These are phyloP conservation scores for Sesia bembeciformis DNA, from an alignment of 2,888 invertebrate species.

Conservation along the genomic window DNA sequence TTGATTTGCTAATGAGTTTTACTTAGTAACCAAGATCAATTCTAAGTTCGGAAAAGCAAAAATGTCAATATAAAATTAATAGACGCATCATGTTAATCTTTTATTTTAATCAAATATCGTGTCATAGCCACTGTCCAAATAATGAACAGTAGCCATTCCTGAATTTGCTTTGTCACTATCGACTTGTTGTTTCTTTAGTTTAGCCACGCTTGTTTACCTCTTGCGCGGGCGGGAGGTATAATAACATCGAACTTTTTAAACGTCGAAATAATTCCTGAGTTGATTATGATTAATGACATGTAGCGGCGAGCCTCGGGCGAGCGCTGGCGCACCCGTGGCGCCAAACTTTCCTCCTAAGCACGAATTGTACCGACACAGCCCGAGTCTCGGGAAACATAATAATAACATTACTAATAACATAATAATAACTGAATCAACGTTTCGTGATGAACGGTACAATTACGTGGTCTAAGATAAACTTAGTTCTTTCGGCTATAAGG, in stretches of 20 bases:
- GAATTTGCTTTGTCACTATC: slow-evolving; percentile 20
- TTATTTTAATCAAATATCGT: neutral
- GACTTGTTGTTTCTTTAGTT: slow-evolving; percentile 14
- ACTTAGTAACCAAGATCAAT: too few species aligned
- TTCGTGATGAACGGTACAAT: slow-evolving; percentile 35
- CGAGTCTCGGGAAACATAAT: too few species aligned
- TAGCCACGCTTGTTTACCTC: neutral
- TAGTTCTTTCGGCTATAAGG: too few species aligned
- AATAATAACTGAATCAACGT: slow-evolving; percentile 65
- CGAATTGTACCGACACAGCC: slow-evolving; percentile 8
- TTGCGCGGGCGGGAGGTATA: slow-evolving; percentile 3
- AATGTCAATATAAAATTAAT: too few species aligned
- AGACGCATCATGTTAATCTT: too few species aligned
- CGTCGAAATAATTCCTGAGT: slow-evolving; percentile 64
- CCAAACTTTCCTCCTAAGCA: slow-evolving; percentile 15
- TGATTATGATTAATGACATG: slow-evolving; percentile 70
- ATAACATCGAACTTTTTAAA: slow-evolving; percentile 43
- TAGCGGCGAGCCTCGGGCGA: neutral
- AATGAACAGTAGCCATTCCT: slow-evolving; percentile 22
- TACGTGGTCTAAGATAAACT: slow-evolving; percentile 13
- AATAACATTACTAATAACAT: slow-evolving; percentile 48
- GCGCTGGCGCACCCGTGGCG: slow-evolving; percentile 44
- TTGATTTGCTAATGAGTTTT: too few species aligned
- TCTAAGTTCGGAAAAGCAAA: too few species aligned
- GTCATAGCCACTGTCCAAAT: neutral